Percentiles rank a stretch among this genome's conserved stretches.
phyloP scores from a whole-genome alignment of 2,888 invertebrate genomes.

The Meghimatium bilineatum region DNA sequence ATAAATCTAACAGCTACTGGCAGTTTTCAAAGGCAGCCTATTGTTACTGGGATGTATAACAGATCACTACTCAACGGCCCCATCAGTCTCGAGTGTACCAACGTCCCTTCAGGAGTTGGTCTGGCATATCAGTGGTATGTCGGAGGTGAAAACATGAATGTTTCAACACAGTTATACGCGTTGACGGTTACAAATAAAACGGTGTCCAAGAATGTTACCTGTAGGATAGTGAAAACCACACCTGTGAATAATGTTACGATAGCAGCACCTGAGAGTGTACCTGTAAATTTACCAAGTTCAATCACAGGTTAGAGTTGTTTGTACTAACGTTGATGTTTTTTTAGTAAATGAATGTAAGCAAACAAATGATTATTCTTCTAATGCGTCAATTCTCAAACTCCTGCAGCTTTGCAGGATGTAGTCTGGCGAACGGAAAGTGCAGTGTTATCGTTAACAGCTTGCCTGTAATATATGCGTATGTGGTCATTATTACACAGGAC shows the following conservation, averaged over 20 bases:
- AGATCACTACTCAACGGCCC: background rate
- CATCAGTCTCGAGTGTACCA: conserved; percentile 1
- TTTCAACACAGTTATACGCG: background rate
- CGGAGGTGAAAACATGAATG: background rate
- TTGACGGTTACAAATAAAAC: background rate
- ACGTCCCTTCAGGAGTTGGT: background rate
- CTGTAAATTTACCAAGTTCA: background rate
- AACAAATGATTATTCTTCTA: too few relatives aligned
- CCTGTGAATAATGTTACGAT: background rate
- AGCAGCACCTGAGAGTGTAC: background rate
- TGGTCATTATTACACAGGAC: too few relatives aligned
- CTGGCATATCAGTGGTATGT: conserved; percentile 3
- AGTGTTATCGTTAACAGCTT: too few relatives aligned
- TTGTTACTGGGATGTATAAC: background rate
- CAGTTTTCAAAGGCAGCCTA: background rate
- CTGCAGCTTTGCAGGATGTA: too few relatives aligned
- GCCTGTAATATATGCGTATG: too few relatives aligned
- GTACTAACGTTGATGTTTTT: background rate
- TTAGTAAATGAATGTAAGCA: too few relatives aligned
- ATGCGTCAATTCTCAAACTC: too few relatives aligned
- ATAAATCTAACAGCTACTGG: background rate
- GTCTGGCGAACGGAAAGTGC: too few relatives aligned
- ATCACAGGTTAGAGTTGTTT: background rate
- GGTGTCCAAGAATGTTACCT: conserved; percentile 3
- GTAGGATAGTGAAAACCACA: background rate